Base-by-base conservation (phyloP, 53 echinoderm and acorn worm species). In the Arbacia lixula region DNA sequence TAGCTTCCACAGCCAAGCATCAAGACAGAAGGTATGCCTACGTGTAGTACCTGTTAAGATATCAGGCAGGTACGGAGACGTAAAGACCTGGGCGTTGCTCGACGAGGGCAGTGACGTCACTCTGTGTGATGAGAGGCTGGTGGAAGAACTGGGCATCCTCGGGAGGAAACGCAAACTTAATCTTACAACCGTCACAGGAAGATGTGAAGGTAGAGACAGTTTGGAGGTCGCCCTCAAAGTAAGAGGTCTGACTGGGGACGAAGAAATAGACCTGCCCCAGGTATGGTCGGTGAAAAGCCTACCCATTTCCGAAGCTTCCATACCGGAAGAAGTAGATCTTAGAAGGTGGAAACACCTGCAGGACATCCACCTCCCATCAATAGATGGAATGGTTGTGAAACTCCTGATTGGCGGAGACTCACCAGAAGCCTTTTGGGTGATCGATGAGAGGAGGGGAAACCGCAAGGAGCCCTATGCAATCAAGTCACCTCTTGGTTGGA, bases 41-140 rank as follows among this genome's bases (percentile, higher is more conserved):
- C 73, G 89, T 50, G 79, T 93, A 28, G 50, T 93, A 3, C 93
- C 86, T 2, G 93, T 92, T n/a, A 86, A 62, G 86, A 54, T 89
- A 2, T 76, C 61, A 40, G 41, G 69, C 12, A 38, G 33, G n/a
- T 36, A 31, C 29, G 86, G 49, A 9, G 73, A 89, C 31, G 29
- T 86, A 8, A 84, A 34, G 41, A 92, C 92, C 12, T 87, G 93
- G 92, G 92, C 88, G 22, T 33, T 91, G 31, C 79, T 88, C 5
- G 91, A 92, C 29, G 82, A 92, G 19, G 88, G 92, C 62, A 92
- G 92, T 34, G 81, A 88, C 69, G 86, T 92, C 11, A 87, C 90
- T 2, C 80, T 93, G 19, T 87, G 89, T 25, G 89, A 89, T 28
- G 52, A 84, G 66, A 52, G 86, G 11, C 76, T 89, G 20, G 87